These are phyloP conservation scores for Anhinga rufa DNA, from an alignment of 2,113 vertebrate genomes.

Conservation along the genomic window DNA sequence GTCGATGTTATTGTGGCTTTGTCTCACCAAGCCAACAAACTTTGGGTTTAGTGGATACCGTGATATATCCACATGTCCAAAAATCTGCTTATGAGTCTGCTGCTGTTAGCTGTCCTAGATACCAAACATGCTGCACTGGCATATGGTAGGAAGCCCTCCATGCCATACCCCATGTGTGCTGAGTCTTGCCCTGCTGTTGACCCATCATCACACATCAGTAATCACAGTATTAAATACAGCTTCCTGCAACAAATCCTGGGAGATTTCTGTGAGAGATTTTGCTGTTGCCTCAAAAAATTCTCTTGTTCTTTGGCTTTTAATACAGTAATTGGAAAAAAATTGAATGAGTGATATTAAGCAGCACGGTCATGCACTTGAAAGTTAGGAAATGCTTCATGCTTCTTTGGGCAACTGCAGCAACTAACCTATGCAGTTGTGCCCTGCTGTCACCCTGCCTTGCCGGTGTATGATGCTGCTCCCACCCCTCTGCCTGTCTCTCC, in stretches of 20 bases:
- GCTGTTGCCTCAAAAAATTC: slow-evolving; percentile 16
- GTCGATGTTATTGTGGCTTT: background rate
- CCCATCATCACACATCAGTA: background rate
- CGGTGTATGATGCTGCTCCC: background rate
- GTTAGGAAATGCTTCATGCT: background rate
- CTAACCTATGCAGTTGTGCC: background rate
- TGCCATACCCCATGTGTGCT: accelerated
- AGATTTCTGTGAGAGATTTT: background rate
- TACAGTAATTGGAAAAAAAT: background rate
- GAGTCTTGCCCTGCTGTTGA: background rate
- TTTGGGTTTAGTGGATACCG: background rate
- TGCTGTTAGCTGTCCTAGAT: background rate
- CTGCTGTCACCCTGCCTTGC: background rate
- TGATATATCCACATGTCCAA: background rate
- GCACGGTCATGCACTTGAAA: background rate
- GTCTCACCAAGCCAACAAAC: background rate
- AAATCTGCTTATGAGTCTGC: background rate
- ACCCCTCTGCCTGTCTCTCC: background rate
- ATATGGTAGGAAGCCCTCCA: background rate
- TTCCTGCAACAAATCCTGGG: slow-evolving; percentile 8
- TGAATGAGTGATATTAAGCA: background rate
- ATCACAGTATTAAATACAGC: slow-evolving; percentile 15
- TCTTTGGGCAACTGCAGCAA: background rate
- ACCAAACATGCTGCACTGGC: background rate
- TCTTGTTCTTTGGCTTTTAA: slow-evolving; percentile 40